These are phyloP conservation scores for Melanaphis sacchari DNA, from an alignment of 1,140 invertebrate genomes.

Conservation along the genomic window DNA sequence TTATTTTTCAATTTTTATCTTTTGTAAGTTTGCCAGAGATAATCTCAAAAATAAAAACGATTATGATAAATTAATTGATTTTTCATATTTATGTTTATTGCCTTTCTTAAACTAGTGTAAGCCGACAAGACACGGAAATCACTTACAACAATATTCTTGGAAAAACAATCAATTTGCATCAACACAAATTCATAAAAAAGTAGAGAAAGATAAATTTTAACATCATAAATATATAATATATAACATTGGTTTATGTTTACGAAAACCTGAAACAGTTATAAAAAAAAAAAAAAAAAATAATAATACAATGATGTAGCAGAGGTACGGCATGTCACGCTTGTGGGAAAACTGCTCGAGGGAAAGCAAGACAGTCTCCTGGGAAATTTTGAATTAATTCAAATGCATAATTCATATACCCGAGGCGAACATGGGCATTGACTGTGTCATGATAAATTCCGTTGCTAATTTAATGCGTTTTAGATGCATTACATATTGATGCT, in stretches of 20 bases:
- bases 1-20: slow-evolving; percentile 33
- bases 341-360: background rate
- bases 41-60: background rate
- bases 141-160: background rate
- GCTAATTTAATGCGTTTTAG: slow-evolving; percentile 35
- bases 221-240: background rate
- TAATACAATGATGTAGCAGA: background rate
- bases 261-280: background rate
- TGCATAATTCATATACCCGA: slow-evolving; percentile 18
- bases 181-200: background rate
- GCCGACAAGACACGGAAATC: background rate
- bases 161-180: background rate
- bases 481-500: slow-evolving; percentile 14
- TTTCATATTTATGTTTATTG: background rate
- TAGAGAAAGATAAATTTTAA: background rate
- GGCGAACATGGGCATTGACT: background rate
- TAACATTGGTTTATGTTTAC: background rate
- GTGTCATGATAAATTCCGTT: slow-evolving; percentile 30
- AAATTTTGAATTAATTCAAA: slow-evolving; percentile 49
- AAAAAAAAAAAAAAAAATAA: background rate
- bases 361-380: background rate
- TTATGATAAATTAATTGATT: slow-evolving; percentile 20
- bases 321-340: background rate
- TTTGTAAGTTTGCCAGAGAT: background rate
- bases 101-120: background rate